A percentile compares a stretch with the other conserved stretches of the same genome.
Conservation (phyloP, 2,797 vertebrate species). For the Chrysolophus pictus region DNA sequence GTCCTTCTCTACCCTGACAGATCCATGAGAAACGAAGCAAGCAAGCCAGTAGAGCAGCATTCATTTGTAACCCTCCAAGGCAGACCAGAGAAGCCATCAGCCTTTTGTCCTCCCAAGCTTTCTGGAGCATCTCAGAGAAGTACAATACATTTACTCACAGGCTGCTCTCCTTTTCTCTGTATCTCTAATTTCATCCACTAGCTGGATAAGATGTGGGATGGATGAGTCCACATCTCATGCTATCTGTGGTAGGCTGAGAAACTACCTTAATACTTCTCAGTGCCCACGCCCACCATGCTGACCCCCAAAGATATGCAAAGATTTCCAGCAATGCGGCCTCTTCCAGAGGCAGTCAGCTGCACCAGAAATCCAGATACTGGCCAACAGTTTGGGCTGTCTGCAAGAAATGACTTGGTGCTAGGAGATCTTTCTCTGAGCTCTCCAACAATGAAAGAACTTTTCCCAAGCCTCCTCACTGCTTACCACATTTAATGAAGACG, state of each 20-base stretch:
- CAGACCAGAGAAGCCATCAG: not conserved
- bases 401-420: not conserved
- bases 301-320: not conserved
- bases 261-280: not conserved
- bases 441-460: not conserved
- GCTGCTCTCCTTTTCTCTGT: not conserved
- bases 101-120: not conserved
- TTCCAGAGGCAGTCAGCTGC: not conserved
- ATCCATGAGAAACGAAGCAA: not conserved
- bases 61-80: not conserved
- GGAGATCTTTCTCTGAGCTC: not conserved
- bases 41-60: not conserved
- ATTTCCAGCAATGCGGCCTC: not conserved
- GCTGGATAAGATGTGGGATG: not conserved
- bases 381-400: not conserved
- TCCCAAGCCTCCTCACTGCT: constrained; percentile 1
- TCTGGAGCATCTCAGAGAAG: not conserved
- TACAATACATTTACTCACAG: not conserved
- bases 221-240: not conserved
- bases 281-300: not conserved
- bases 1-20: not conserved
- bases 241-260: not conserved
- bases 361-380: not conserved
- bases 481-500: constrained; percentile 56
- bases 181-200: not conserved